Evolutionary conservation across 2,888 invertebrate genomes (phyloP), one percentile per base, ranked within the genome.

Genomic region (Agrenia bidenticulata): DNA sequence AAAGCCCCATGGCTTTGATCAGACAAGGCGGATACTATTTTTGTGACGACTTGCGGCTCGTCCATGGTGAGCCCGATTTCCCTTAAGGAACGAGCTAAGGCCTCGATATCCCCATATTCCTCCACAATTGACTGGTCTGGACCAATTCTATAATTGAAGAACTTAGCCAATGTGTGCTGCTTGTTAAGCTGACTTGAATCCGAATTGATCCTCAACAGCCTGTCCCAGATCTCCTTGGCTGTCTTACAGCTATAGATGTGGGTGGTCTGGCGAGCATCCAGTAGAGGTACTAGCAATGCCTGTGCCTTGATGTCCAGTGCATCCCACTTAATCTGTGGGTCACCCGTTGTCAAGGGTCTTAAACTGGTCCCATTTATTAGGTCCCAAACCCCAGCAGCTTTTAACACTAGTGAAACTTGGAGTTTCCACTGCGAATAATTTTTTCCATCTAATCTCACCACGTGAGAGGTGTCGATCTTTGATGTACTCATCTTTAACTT

Each of bases 1-100:
- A 67, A 67, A 2, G 58, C 23, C 1, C 13, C 15, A 37, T 67
- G 54, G 17, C 15, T 1, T 13, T 63, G 21, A 9, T 39, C 45
- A 1, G 67, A 64, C 5, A 68, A 27, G 0, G 1, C 11, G 1
- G 58, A 49, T 2, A 68, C 59, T 32, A 68, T 53, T 24, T 62
- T 64, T 2, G 68, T 64, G 1, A 62, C 27, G 7, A 61, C 19
- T 1, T 45, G 19, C 7, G 42, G 5, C 1, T 61, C 58, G 1
- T 32, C 55, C 21, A 55, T 23, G 2, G 41, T 19, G 1, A 55
- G 27, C 9, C 60, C 62, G 61, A 68, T 58, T 2, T 57, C 54
- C n/a, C 23, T 26, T 15, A 68, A 56, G n/a, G 15, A 2, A 5
- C 19, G 5, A 1, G 53, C 54, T 2, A 68, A 19, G 21, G 32